Base-by-base conservation (phyloP, 2,113 vertebrate genomes). In the Gadus macrocephalus region DNA sequence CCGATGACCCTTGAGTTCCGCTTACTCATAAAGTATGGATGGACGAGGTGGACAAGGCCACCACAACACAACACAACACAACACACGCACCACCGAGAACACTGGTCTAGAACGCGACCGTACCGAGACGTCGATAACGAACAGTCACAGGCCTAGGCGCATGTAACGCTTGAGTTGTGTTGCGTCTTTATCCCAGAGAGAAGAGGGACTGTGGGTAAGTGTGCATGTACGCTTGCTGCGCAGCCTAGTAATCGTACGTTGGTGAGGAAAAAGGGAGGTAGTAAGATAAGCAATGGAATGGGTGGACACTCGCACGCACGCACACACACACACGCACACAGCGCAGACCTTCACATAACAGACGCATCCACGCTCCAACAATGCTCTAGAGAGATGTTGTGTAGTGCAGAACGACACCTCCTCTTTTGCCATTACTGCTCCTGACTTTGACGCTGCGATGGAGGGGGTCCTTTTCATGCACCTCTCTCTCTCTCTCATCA, bases 1-100 rank as follows among this genome's bases (percentile, higher is more conserved):
- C 82, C 79, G 53, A 74, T 87, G 86, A 88, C 86, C 85, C 80
- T 63, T 59, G 72, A 76, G 74, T 83, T 85, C 81, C 68, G 77
- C 75, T 79, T 83, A 69, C 79, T 87, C 84, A 86, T 86, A 74
- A 88, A 88, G 66, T 71, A 88, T 82, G 72, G 72, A 87, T 83
- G 66, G 62, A 53, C 64, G 68, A 62, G 71, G 42, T 49, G 42
- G 42, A 49, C 42, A 49, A 1, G 42, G 9, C 61, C 61, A 49
- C 11, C 38, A 61, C 63, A 78, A 78, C 53, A 61, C 16, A 70
- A 35, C 69, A 12, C 42, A 49, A 49, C 42, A 49, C 42, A 49
- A 2, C 38, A 11, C 38, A 42, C 38, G 11, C 42, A 49, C 42
- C 42, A 49, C 42, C 42, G 42, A 49, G 8, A 49, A 14, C 42